These are phyloP conservation scores for Megathymus violae DNA, from an alignment of 1,140 invertebrate genomes.

Conservation along the genomic window DNA sequence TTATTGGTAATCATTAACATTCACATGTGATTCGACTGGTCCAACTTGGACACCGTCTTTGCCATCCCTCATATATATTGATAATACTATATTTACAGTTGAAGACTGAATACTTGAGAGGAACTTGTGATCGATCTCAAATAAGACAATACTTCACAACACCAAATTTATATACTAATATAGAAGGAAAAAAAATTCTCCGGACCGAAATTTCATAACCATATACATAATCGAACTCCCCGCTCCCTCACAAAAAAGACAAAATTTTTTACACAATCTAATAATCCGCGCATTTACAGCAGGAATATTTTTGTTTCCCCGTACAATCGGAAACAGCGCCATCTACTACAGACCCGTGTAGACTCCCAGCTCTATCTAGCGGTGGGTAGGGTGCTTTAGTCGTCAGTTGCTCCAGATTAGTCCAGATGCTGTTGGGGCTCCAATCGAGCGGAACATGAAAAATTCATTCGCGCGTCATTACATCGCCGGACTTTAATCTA, in stretches of 20 bases:
- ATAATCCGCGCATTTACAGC: background rate
- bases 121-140: too few species aligned
- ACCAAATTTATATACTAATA: background rate
- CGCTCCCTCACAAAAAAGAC: background rate
- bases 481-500: slow-evolving; percentile 43
- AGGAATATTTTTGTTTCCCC: too few species aligned
- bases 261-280: slow-evolving; percentile 9
- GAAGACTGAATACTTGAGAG: too few species aligned
- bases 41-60: too few species aligned
- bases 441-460: slow-evolving; percentile 51
- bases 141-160: too few species aligned
- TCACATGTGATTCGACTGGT: too few species aligned
- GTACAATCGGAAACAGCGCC: slow-evolving; percentile 23
- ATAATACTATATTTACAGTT: too few species aligned
- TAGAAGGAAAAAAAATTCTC: background rate
- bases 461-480: slow-evolving; percentile 49
- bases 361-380: slow-evolving; percentile 31
- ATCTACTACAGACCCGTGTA: slow-evolving; percentile 32
- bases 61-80: too few species aligned
- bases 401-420: slow-evolving; percentile 33
- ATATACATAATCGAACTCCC: background rate
- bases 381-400: slow-evolving; percentile 14
- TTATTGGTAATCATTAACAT: too few species aligned
- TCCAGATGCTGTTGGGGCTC: slow-evolving; percentile 25
- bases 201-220: slow-evolving; percentile 7